Percentiles rank a stretch among this genome's conserved stretches.
phyloP scores from a whole-genome alignment of 2,113 vertebrate genomes.

The Aleadryas rufinucha region DNA sequence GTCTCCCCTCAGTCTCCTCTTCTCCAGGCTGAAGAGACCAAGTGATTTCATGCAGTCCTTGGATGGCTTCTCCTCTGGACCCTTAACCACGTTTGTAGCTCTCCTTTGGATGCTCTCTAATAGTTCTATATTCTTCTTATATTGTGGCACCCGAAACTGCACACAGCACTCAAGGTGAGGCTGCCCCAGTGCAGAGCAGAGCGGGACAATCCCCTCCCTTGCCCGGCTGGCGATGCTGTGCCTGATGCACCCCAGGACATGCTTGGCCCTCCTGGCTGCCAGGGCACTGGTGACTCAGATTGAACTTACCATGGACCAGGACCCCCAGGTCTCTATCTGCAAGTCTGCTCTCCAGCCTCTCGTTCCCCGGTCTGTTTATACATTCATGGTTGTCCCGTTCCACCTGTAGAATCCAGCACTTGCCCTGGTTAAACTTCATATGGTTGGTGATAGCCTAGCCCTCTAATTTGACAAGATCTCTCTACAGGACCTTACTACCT shows the following conservation, averaged over 20 bases:
- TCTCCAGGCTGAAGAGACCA: neutral
- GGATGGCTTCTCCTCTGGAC: neutral
- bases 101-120: neutral
- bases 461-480: neutral
- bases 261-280: rapidly evolving
- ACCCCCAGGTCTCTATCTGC: neutral
- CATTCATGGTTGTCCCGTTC: neutral
- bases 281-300: neutral
- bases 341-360: neutral
- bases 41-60: neutral
- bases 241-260: neutral
- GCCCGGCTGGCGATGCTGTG: rapidly evolving
- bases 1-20: neutral
- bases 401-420: neutral
- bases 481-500: neutral
- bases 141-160: neutral
- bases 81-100: neutral
- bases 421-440: neutral
- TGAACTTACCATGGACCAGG: rapidly evolving
- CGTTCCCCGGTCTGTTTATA: rapidly evolving
- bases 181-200: rapidly evolving
- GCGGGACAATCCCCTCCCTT: rapidly evolving
- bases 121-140: neutral
- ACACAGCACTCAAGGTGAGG: rapidly evolving
- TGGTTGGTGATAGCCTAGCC: neutral